A percentile compares a stretch with the other conserved stretches of the same genome.
Conservation (phyloP, 2,113 vertebrate genomes). For the Corynorhinus townsendii region DNA sequence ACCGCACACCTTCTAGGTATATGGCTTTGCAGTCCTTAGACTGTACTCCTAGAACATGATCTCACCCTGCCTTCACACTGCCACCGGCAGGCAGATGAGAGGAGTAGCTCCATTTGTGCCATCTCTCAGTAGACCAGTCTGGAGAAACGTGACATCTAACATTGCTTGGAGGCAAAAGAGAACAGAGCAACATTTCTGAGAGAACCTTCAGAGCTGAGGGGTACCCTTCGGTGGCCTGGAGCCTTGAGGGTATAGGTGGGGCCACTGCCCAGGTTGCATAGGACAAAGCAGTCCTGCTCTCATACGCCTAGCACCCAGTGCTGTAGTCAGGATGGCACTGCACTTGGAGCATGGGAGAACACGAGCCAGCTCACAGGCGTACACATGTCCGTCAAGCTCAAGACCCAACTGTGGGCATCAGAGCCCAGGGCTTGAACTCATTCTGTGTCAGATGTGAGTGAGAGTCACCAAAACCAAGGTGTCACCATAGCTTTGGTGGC, state of each 20-base stretch:
- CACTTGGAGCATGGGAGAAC: background rate
- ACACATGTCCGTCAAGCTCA: accelerated
- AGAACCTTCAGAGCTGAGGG: background rate
- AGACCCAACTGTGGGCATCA: too few relatives aligned
- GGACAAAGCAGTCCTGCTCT: background rate
- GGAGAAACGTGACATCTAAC: accelerated
- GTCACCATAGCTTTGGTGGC: background rate
- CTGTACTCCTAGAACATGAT: background rate
- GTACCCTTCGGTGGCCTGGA: background rate
- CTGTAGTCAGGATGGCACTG: too few relatives aligned
- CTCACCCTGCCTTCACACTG: background rate
- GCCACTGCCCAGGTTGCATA: background rate
- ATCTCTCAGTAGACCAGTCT: background rate
- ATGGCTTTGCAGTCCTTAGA: background rate
- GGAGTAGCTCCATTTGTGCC: background rate
- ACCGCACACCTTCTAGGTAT: background rate
- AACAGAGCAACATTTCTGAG: background rate
- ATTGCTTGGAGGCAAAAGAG: background rate
- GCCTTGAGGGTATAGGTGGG: background rate
- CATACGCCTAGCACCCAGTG: accelerated
- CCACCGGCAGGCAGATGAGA: background rate
- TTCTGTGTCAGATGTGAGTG: background rate
- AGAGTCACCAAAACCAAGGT: background rate
- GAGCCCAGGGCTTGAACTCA: background rate
- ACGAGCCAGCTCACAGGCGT: accelerated